Evolutionary conservation across 2,113 vertebrate genomes (phyloP).

Genomic region (Microtus richardsoni): DNA sequence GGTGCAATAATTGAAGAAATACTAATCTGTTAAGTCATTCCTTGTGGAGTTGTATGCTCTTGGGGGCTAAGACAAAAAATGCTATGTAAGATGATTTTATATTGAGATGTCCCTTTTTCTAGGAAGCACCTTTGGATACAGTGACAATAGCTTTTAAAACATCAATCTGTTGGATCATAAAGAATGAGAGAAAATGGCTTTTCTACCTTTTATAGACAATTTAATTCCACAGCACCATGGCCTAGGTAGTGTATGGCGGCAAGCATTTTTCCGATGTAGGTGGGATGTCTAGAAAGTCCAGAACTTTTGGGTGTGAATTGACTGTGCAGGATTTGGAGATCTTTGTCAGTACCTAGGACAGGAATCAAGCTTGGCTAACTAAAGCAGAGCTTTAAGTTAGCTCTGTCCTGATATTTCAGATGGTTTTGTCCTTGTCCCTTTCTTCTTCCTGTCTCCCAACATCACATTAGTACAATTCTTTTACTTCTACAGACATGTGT

Average conservation of each 20-base stretch:
- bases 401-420: background rate
- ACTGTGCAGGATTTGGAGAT: background rate
- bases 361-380: fast-evolving
- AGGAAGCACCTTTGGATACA: background rate
- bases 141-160: background rate
- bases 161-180: slow-evolving; percentile 1
- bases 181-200: slow-evolving; percentile 15
- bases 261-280: background rate
- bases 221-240: background rate
- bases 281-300: background rate
- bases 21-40: slow-evolving; percentile 46
- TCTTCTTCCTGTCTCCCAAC: background rate
- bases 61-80: background rate
- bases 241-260: background rate
- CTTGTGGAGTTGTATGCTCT: slow-evolving; percentile 19
- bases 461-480: background rate
- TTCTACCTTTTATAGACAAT: background rate
- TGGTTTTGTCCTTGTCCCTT: background rate
- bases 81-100: slow-evolving; percentile 17
- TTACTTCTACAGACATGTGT: background rate
- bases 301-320: background rate
- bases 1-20: background rate
- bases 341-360: background rate
- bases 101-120: background rate
- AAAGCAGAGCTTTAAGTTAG: background rate